Evolutionary conservation across 2,113 vertebrate genomes (phyloP).

Genomic region (Isichthys henryi): DNA sequence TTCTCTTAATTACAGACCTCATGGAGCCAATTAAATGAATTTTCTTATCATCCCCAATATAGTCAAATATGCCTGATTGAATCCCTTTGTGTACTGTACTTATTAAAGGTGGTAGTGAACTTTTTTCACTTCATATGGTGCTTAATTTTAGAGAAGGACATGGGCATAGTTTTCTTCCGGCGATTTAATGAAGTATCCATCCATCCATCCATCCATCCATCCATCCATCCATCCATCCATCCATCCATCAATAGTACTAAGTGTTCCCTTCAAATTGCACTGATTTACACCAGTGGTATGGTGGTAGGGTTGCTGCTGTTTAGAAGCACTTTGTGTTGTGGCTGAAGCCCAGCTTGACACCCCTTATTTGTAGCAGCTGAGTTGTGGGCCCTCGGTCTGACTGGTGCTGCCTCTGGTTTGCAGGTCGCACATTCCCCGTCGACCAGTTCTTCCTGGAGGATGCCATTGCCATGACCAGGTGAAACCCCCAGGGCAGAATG

Average conservation of each 20-base stretch:
- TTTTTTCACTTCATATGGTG: neutral
- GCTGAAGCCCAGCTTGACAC: neutral
- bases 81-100: neutral
- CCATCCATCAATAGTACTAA: neutral
- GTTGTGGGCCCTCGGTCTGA: neutral
- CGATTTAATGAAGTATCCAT: neutral
- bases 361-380: neutral
- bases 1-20: neutral
- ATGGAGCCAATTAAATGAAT: neutral
- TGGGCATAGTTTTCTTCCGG: neutral
- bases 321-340: neutral
- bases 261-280: neutral
- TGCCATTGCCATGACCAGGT: slow-evolving; percentile 79
- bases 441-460: slow-evolving; percentile 95
- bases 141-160: neutral
- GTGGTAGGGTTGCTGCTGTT: neutral
- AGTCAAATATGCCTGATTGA: neutral
- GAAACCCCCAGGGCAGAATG: slow-evolving; percentile 13
- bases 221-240: neutral
- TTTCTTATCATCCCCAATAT: neutral
- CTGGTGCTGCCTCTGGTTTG: slow-evolving; percentile 14
- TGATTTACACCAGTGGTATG: neutral
- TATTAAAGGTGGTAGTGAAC: neutral
- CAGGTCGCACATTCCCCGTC: slow-evolving; percentile 86
- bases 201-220: neutral